Evolutionary conservation across 2,888 invertebrate species (phyloP), one percentile per base, ranked within the genome.

Genomic region (Agriotes lineatus): DNA sequence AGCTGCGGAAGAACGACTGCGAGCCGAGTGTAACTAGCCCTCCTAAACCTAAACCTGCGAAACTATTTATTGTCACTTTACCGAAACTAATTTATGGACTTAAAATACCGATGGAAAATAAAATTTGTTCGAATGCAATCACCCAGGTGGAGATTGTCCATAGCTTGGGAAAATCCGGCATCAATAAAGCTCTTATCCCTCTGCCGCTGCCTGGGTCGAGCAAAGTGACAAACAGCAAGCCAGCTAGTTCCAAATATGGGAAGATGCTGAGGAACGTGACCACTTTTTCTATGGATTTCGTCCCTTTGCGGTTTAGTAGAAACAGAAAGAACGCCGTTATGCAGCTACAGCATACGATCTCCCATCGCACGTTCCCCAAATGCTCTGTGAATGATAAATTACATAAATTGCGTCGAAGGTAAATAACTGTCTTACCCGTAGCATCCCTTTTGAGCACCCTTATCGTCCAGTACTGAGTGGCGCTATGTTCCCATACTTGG

Each of bases 271-370:
- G 22, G 39, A 59, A 58, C 0, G n/a, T 0, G 4, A 65, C 18
- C 9, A 30, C 58, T 50, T 59, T 54, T 39, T 65, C 12, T 1
- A 65, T 1, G 4, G 65, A 65, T 19, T 50, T 45, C 0, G 59
- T 65, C 6, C 65, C 65, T 50, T 65, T 48, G 12, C 58, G 59
- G 20, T 65, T 65, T 25, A 65, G n/a, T 7, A 65, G 18, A 44
- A 65, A 59, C 10, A 65, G 18, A 6, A 65, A 25, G n/a, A 59
- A 12, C 0, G 10, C 20, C 2, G 58, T 50, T 2, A 50, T 25
- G 1, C 14, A 16, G 9, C 59, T 65, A 30, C 59, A 65, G 9
- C 12, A 48, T 4, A 64, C 10, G 2, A 64, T 12, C 7, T 57
- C 42, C 37, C 33, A 57, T 12, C 22, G 18, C 2, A 64, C n/a